These are phyloP conservation scores for Steinernema carpocapsae DNA, from an alignment of 2,888 invertebrate genomes.

Conservation along the genomic window DNA sequence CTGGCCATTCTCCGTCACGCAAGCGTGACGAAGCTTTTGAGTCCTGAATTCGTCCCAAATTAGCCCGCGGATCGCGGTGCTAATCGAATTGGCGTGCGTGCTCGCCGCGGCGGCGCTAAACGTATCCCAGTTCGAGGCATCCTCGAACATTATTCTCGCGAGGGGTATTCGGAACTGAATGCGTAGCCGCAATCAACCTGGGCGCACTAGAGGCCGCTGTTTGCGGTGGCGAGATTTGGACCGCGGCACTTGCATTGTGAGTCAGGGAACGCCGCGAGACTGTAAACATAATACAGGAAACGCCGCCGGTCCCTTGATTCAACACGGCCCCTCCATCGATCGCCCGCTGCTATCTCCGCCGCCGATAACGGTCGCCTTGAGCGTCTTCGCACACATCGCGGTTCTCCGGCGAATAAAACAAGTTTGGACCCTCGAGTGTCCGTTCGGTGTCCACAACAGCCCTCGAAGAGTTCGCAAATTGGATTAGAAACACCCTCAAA, in stretches of 20 bases:
- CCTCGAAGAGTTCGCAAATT: conserved; percentile 8
- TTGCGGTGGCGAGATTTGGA: neutral
- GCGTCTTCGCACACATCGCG: neutral
- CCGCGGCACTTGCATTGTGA: neutral
- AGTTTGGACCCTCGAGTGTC: conserved; percentile 21
- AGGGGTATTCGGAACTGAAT: too few relatives aligned
- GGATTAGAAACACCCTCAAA: neutral
- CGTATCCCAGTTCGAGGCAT: neutral
- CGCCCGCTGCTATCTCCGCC: neutral
- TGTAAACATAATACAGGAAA: conserved; percentile 4
- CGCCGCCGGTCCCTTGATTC: neutral
- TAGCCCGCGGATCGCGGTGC: conserved; percentile 19
- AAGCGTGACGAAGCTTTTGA: too few relatives aligned
- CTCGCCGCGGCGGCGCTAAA: neutral
- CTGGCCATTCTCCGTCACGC: too few relatives aligned
- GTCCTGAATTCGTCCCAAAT: neutral
- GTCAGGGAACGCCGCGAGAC: neutral
- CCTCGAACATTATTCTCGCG: neutral
- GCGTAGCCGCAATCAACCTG: too few relatives aligned
- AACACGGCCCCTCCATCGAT: neutral
- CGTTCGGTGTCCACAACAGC: neutral
- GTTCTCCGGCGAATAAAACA: conserved; percentile 13
- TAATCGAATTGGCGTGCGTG: conserved; percentile 14
- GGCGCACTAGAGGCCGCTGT: neutral
- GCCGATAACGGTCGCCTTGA: neutral